Evolutionary conservation across 1,140 invertebrate species (phyloP).

Genomic region (Medauroidea extradentata): DNA sequence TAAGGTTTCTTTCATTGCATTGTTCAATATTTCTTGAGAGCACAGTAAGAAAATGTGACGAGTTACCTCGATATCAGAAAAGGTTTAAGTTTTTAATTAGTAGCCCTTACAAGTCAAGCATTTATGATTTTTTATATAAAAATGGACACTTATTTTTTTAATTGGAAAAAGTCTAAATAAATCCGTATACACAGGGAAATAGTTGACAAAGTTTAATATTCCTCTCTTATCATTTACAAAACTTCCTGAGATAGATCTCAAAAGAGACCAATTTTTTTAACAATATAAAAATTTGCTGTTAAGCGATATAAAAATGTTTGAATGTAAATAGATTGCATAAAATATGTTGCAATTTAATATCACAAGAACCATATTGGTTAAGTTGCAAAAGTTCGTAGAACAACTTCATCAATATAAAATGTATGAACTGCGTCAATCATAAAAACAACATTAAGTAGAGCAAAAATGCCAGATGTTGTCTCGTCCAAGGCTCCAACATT

Average conservation of each 20-base stretch:
- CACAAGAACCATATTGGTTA: background rate
- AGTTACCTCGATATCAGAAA: no score
- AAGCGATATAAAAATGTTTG: background rate
- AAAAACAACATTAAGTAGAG: background rate
- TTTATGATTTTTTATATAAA: no score
- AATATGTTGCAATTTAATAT: background rate
- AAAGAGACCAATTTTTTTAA: conserved; percentile 5
- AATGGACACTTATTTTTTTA: no score
- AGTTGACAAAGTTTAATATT: conserved; percentile 1
- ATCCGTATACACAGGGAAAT: conserved; percentile 7
- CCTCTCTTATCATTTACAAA: background rate
- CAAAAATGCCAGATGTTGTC: background rate
- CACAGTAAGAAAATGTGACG: no score
- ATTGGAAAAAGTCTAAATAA: conserved; percentile 1
- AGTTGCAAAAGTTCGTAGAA: background rate
- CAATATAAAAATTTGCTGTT: background rate
- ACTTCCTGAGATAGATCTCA: background rate
- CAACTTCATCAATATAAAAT: background rate
- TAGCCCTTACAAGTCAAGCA: no score
- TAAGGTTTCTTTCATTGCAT: no score
- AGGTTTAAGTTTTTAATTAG: no score
- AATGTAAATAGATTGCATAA: conserved; percentile 5
- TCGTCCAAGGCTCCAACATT: conserved; percentile 1
- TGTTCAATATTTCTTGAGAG: no score
- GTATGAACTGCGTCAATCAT: background rate